Conservation (phyloP, 2,113 vertebrate genomes). For the Pseudopodoces humilis region DNA sequence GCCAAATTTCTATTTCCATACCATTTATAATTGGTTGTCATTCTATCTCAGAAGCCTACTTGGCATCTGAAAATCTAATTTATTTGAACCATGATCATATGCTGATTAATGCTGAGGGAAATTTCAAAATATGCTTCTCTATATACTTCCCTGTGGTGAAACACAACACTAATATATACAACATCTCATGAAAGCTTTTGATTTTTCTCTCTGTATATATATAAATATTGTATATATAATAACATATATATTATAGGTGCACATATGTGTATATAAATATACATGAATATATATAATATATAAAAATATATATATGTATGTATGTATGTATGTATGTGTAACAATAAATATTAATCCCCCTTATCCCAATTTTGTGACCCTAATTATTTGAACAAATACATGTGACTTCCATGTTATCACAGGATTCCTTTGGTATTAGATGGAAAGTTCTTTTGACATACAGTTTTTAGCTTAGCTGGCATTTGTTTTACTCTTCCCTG, state of each 20-base stretch:
- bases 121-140: neutral
- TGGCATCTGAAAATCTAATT: neutral
- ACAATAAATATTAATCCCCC: neutral
- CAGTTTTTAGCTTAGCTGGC: neutral
- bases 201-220: neutral
- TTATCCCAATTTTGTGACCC: neutral
- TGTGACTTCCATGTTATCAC: neutral
- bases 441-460: neutral
- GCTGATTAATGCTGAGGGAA: neutral
- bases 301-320: too few species aligned
- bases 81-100: neutral
- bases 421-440: neutral
- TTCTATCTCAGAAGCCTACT: neutral
- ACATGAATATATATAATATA: too few species aligned
- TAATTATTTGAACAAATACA: neutral
- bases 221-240: too few species aligned
- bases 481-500: conserved; percentile 35
- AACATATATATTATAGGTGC: too few species aligned
- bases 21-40: neutral
- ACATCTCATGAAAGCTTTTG: neutral
- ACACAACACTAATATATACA: neutral
- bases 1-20: neutral
- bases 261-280: too few species aligned
- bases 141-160: neutral
- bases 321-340: too few species aligned